Base-by-base conservation (phyloP, 2,888 invertebrate genomes). In the Ormyrus nitidulus region DNA sequence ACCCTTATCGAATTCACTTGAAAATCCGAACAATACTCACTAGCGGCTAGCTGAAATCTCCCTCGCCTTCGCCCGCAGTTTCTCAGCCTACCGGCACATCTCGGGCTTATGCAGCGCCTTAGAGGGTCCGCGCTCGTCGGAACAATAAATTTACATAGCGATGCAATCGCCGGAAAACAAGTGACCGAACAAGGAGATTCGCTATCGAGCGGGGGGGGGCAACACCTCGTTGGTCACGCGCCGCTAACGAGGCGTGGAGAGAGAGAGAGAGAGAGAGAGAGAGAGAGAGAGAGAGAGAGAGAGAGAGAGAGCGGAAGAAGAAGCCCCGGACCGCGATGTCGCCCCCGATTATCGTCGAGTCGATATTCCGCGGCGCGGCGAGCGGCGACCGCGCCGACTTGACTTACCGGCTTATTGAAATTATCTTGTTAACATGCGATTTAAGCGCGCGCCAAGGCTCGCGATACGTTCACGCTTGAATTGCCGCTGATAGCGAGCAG, bases 151-250 rank as follows among this genome's bases (percentile, higher is more conserved):
- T 88, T 87, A 87, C 88, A 88, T 88, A 86, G 87, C 87, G 88
- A 88, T 88, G 86, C 85, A 88, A 88, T 88, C 88, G 86, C 85
- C 84, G 84, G 86, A 83, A 86, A 88, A 88, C 88, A 88, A 87
- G 88, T 85, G 86, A 86, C 87, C 83, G 87, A 86, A 87, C 87
- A 88, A 86, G 87, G 76, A 73, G 87, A 88, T 88, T 85, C 85
- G 84, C 86, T 87, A 87, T 88, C 88, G 85, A 82, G 53, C 19
- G 59, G 11, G 19, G 86, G 85, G 6, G 91, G 74, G 92, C 91
- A 86, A 93, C 93, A 85, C 92, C 92, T 81, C 93, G 89, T 87
- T 93, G 93, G 70, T 91, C 91, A 77, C 92, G 92, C 81, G 92
- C 82, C 78, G 81, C 84, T 86, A 86, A 86, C 86, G 85, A 86